Evolutionary conservation across 2,113 vertebrate genomes (phyloP), one percentile per base, ranked within the genome.

Genomic region (Genyomyrus donnyi): DNA sequence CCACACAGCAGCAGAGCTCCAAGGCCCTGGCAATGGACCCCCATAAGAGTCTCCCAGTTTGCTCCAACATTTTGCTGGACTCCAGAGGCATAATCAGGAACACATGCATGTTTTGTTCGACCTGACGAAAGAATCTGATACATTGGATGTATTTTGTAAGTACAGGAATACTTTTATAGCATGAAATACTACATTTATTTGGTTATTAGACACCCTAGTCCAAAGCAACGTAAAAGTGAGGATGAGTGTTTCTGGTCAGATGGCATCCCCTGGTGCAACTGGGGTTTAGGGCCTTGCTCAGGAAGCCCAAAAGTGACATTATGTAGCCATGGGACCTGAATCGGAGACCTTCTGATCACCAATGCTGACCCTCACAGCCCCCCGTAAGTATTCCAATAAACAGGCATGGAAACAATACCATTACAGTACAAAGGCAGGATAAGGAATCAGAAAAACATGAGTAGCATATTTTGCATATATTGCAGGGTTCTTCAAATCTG

Each of bases 91-190:
- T 90, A 91, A 97, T 91, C 91, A 97, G 91, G 90, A 98, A 95
- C 58, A 97, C 93, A 5, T 98, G 97, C 49, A 97, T 80, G 83
- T 97, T 95, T 91, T 77, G 95, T 85, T 95, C 93, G 3, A 96
- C 94, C 74, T 94, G 94, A 53, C 80, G 92, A 77, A 95, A 93
- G 91, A 56, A 92, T 90, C 95, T 96, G 90, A 89, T 48, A 85
- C 48, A 49, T 27, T n/a, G 35, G 45, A 49, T 49, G 83, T 49
- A 31, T 70, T 70, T 70, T 5, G 46, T 46, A 46, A 49, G 42
- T 85, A 24, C 19, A 85, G 39, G 24, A 46, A 49, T 85, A 85
- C 19, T 85, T 48, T 31, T 11, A 49, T 11, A 24, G 7, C 24
- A 15, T 49, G 5, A 85, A 4, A 24, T 3, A 48, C 4, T 24